phyloP scores from a whole-genome alignment of 1,140 invertebrate species.

The Lepidurus packardi region DNA sequence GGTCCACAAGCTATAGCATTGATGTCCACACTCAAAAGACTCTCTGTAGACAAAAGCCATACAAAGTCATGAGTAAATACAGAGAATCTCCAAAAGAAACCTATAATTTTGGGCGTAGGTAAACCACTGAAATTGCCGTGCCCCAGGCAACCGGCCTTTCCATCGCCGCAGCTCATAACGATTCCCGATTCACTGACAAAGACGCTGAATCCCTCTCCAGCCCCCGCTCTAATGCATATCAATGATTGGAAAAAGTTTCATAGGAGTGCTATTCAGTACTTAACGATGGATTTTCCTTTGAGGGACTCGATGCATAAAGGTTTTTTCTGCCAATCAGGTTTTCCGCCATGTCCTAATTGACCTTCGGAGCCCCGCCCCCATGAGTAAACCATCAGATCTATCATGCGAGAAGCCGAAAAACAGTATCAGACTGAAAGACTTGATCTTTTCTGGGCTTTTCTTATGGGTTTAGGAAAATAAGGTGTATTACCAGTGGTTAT shows the following conservation, averaged over 20 bases:
- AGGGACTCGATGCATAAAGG: slow-evolving; percentile 56
- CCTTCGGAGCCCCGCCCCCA: slow-evolving; percentile 65
- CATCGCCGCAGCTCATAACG: slow-evolving; percentile 64
- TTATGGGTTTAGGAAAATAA: background rate
- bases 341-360: slow-evolving; percentile 60
- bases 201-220: slow-evolving; percentile 56
- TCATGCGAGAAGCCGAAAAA: slow-evolving; percentile 33
- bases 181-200: slow-evolving; percentile 65
- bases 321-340: slow-evolving; percentile 49
- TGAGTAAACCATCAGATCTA: slow-evolving; percentile 59
- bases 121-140: slow-evolving; percentile 57
- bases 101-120: slow-evolving; percentile 58
- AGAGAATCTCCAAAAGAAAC: slow-evolving; percentile 41
- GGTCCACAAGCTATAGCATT: slow-evolving; percentile 57
- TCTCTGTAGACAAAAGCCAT: slow-evolving; percentile 39
- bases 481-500: slow-evolving; percentile 51
- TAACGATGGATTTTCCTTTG: slow-evolving; percentile 55
- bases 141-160: slow-evolving; percentile 58
- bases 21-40: slow-evolving; percentile 55
- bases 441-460: background rate
- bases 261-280: slow-evolving; percentile 42
- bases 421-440: background rate
- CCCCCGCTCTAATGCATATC: slow-evolving; percentile 45
- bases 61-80: background rate
- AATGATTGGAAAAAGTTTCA: background rate